Base-by-base conservation (phyloP, 2,797 vertebrate species). In the Bucorvus abyssinicus region DNA sequence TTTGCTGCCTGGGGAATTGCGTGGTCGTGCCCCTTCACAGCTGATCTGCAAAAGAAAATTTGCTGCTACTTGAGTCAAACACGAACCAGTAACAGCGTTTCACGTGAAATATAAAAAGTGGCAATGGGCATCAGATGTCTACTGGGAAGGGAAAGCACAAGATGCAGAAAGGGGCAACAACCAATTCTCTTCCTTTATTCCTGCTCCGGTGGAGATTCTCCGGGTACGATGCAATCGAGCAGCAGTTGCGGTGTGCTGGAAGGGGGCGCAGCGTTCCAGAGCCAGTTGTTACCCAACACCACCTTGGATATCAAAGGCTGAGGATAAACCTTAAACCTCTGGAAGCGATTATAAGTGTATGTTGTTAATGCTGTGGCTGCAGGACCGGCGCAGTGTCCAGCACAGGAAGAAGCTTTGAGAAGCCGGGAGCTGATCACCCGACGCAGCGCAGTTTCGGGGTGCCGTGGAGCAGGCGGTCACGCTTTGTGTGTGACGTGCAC, bases 21-120 rank as follows among this genome's bases (percentile, higher is more conserved):
- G 86, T 13, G 34, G 91, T 87, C 36, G 1, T 80, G 91, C 84
- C 93, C 93, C 87, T 91, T 93, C 87, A 13, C 95, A 96, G 91
- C 95, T 95, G 93, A 94, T 85, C 85, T 93, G 94, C 86, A 92
- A 69, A 80, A 56, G 84, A 29, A 74, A 78, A 94, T 94, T 96
- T 96, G 94, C 90, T 40, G 15, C 89, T 84, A 16, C 71, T 89
- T 0, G 73, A 95, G 94, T 94, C 84, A 89, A 92, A 94, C 91
- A 90, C 9, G 74, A 88, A 44, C 81, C 78, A 42, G 87, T 82
- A 89, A 95, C 95, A 94, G 90, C 94, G 17, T 95, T 91, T 85
- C 93, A 84, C 86, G 34, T 83, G 8, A 89, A 96, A 87, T 7
- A 55, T 8, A 57, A 59, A 83, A 83, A 5, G 90, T 94, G 96